Evolutionary conservation across 2,113 vertebrate species (phyloP).

Genomic region (Otocyon megalotis): DNA sequence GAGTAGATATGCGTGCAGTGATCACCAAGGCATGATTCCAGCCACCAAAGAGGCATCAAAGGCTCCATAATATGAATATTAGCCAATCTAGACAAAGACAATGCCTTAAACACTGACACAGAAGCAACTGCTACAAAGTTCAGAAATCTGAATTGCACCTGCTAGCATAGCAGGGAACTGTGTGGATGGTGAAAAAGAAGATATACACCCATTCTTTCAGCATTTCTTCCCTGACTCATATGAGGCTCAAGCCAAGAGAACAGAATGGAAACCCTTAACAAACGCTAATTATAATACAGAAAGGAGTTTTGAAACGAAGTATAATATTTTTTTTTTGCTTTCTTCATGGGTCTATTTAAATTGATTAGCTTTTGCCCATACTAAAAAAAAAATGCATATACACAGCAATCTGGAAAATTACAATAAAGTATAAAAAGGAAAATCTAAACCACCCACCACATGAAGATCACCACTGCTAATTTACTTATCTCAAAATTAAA

Average conservation of each 20-base stretch:
- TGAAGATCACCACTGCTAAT: background rate
- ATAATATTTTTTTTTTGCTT: background rate
- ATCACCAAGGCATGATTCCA: background rate
- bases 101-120: background rate
- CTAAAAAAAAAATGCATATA: background rate
- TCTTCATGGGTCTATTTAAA: background rate
- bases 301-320: background rate
- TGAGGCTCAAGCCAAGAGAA: fast-evolving
- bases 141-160: background rate
- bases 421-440: background rate
- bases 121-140: background rate
- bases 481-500: background rate
- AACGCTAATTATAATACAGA: background rate
- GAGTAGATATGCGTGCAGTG: fast-evolving
- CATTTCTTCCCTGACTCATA: background rate
- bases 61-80: background rate
- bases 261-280: background rate
- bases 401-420: background rate
- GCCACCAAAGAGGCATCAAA: background rate
- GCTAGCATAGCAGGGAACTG: fast-evolving
- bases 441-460: background rate
- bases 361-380: background rate
- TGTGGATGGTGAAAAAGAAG: background rate
- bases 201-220: fast-evolving
- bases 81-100: background rate